Base-by-base conservation (phyloP, 2,888 invertebrate species). In the Luperina nickerlii region DNA sequence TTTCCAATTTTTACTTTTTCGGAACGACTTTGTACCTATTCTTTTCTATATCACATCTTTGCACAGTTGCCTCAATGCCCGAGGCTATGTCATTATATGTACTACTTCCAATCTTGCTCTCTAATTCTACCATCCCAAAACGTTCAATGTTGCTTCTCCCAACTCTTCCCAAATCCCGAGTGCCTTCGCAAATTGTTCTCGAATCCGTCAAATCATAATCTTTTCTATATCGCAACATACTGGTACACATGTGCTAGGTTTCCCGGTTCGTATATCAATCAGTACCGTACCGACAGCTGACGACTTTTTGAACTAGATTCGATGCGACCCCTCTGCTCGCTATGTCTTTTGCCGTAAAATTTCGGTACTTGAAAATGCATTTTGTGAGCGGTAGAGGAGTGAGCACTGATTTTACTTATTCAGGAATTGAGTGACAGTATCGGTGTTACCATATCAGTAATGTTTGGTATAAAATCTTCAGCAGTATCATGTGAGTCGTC, bases 231-330 rank as follows among this genome's bases (percentile, higher is more conserved):
- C 57, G 45, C 76, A 86, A 80, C 81, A 86, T 38, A n/a, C 65
- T 65, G 65, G 38, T 76, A 66, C 70, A 83, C 76, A 75, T 69
- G 18, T 73, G 74, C 76, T 15, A 60, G 48, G 51, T 82, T 80
- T 65, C 27, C 76, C 71, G 74, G 73, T 82, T 85, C 92, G 87
- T 90, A 90, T 92, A 95, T 95, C 95, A 95, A 95, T 95, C 95
- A 95, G 87, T 79, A 79, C 70, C 45, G 91, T 90, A 6, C n/a
- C 32, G 72, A 81, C 82, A 78, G 91, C 92, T 95, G 96, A 95
- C 93, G 95, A 93, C 91, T 90, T 93, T 94, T 92, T 95, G 94
- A 95, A 89, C 93, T 94, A 92, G 90, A 92, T 94, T 88, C 92
- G 91, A 94, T 94, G 90, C 83, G 87, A 85, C 77, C 84, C 63